phyloP scores from a whole-genome alignment of 2,113 vertebrate species.

The Lucifuga dentata region DNA sequence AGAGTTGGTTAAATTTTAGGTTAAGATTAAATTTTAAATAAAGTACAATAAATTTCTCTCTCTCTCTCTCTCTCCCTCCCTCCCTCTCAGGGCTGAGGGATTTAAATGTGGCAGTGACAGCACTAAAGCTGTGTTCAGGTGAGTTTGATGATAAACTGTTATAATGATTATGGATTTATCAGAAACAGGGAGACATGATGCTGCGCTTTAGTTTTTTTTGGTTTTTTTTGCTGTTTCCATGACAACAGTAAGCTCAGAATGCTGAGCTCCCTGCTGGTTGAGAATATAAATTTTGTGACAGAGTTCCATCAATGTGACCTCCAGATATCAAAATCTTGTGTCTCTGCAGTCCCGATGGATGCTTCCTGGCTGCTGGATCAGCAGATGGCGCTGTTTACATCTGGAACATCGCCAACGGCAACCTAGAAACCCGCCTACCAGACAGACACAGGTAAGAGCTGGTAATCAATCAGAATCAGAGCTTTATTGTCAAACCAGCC shows the following conservation, averaged over 20 bases:
- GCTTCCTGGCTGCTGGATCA: conserved; percentile 86
- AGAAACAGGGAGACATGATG: not conserved
- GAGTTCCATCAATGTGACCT: too few relatives aligned
- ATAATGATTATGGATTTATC: too few relatives aligned
- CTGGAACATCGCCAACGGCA: conserved; percentile 84
- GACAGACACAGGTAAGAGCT: conserved; percentile 85
- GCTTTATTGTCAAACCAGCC: too few relatives aligned
- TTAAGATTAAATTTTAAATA: too few relatives aligned
- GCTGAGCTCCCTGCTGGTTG: conserved; percentile 18
- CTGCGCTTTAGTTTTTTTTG: conserved; percentile 42
- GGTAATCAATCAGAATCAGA: not conserved
- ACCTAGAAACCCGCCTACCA: conserved; percentile 81
- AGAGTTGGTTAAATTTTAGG: too few relatives aligned
- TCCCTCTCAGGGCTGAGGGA: conserved; percentile 84
- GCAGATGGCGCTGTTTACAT: conserved; percentile 87
- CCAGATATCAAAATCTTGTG: too few relatives aligned
- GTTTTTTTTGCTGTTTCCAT: conserved; percentile 69
- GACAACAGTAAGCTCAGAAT: conserved; percentile 56
- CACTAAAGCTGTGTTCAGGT: conserved; percentile 94
- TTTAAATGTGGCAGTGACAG: conserved; percentile 92
- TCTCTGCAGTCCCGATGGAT: conserved; percentile 85
- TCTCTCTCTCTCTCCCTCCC: conserved; percentile 9
- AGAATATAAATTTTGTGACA: too few relatives aligned
- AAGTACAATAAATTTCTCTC: too few relatives aligned
- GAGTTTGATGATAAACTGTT: conserved; percentile 36